A percentile compares a stretch with the other conserved stretches of the same genome.
phyloP scores from a whole-genome alignment of 2,797 vertebrate genomes.

The Pipistrellus pygmaeus region DNA sequence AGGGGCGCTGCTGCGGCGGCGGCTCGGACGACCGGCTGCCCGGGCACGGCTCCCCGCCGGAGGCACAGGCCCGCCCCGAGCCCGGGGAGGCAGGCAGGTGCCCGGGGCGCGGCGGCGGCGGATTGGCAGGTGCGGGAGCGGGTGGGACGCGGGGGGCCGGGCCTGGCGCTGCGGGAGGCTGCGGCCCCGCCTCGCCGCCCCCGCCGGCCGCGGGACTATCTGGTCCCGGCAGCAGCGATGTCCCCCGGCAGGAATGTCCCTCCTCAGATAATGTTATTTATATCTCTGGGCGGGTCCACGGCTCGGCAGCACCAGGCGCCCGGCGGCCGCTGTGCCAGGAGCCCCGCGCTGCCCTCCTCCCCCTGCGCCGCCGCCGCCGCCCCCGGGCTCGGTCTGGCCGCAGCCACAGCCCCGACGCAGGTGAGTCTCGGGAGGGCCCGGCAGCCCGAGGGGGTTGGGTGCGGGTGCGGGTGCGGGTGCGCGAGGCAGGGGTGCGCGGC shows the following conservation, averaged over 20 bases:
- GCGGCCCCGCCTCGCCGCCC: constrained; percentile 83
- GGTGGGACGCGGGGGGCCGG: constrained; percentile 78
- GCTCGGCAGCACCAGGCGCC: constrained; percentile 83
- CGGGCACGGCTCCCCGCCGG: background rate
- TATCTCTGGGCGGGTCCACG: constrained; percentile 86
- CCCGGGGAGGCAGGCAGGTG: constrained; percentile 74
- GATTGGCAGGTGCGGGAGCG: constrained; percentile 82
- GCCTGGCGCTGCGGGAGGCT: constrained; percentile 82
- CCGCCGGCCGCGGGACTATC: constrained; percentile 85
- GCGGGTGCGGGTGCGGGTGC: constrained; percentile 21
- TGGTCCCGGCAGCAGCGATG: constrained; percentile 87
- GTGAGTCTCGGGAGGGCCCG: constrained; percentile 76
- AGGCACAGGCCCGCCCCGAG: background rate
- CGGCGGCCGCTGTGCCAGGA: constrained; percentile 81
- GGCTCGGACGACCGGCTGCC: background rate
- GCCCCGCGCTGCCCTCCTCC: constrained; percentile 81
- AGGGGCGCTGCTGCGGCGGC: background rate
- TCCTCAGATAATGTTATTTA: constrained; percentile 92
- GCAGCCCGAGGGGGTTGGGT: constrained; percentile 27
- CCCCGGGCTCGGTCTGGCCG: constrained; percentile 74
- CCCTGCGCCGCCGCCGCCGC: constrained; percentile 72
- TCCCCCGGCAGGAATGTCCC: constrained; percentile 89
- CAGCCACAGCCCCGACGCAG: constrained; percentile 72
- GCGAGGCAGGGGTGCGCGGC: constrained; percentile 27
- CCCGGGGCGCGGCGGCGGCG: constrained; percentile 65